Base-by-base conservation (phyloP, 2,888 invertebrate species). In the Geotrupes spiniger region DNA sequence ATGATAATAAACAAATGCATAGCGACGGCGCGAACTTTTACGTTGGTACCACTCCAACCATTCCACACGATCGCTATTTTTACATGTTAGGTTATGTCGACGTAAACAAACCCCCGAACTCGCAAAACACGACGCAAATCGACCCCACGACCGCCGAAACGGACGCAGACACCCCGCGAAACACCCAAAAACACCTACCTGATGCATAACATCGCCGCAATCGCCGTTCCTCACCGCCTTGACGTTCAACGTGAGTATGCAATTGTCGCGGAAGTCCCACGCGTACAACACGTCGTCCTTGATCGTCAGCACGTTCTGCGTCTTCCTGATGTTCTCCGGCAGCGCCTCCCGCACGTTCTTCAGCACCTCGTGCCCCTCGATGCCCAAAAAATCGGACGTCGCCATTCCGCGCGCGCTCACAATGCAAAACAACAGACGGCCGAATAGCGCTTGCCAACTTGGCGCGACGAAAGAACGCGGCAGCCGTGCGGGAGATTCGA, bases 251-350 rank as follows among this genome's bases (percentile, higher is more conserved):
- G 81, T 76, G 59, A 82, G 73, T 51, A 86, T 75, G 68, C 83
- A 83, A 63, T 78, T 80, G 66, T 84, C 82, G 46, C 76, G 71
- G 1, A 78, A 75, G 64, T 83, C 80, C 87, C 86, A 87, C 58
- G 81, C 76, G 63, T 81, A 87, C 46, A 86, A 71, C 58, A 84
- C 78, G 68, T 84, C 82, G 57, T 85, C 84, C 50, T 79, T 78
- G 43, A 84, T 76, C 59, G 80, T 79, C 17, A 85, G 66, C 56
- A 85, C 77, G 70, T 83, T 84, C 50, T 77, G 75, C 56, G 84
- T 78, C 60, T 82, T 83, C 49, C 74, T 76, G 52, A 72, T 72
- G 17, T 73, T 74, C 60, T 79, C 78, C 37, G 76, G 73, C 21
- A 85, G 67, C 59, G 76, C 74, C 31, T 76, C 75, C 58, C 78